Base-by-base conservation (phyloP, 2,113 vertebrate species). In the Perca fluviatilis region DNA sequence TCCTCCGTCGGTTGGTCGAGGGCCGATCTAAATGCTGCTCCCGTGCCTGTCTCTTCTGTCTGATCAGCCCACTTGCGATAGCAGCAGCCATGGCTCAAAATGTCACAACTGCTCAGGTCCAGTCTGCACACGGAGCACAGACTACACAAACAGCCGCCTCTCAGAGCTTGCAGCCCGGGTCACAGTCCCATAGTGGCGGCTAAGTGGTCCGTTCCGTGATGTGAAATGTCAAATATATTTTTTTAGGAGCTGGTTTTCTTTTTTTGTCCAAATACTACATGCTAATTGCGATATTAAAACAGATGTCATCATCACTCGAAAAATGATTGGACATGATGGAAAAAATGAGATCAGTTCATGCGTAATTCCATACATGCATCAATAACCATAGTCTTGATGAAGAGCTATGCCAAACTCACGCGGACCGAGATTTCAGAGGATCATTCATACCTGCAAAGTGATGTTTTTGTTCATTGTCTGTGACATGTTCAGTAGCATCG, bases 1-100 rank as follows among this genome's bases (percentile, higher is more conserved):
- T 99, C 92, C 97, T 97, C 95, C 98, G 96, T 92, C 98, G 96
- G 96, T 97, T 97, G 87, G 97, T 96, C 23, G 96, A 94, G 76
- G 97, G 97, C 92, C 98, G 96, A 95, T 99, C 97, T 93, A 97
- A 94, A 91, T 99, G 98, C 92, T 99, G 98, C 93, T 99, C 98
- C 92, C 98, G 96, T 82, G 98, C 98, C 94, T 99, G 97, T 51
- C 98, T 96, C 94, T 99, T 99, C 95, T 99, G 97, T 69, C 98
- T 96, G 96, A 99, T 99, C 96, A 99, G 96, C 88, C 98, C 97
- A 91, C 98, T 99, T 71, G 98, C 98, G 80, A 99, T 99, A 77
- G 98, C 98, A 88, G 98, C 98, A 85, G 98, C 98, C 98, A 99
- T 99, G 96, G 95, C 96, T 96, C 88, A 77, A 82, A 90, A 86